Evolutionary conservation across 2,113 vertebrate genomes (phyloP).

Genomic region (Cygnus atratus): DNA sequence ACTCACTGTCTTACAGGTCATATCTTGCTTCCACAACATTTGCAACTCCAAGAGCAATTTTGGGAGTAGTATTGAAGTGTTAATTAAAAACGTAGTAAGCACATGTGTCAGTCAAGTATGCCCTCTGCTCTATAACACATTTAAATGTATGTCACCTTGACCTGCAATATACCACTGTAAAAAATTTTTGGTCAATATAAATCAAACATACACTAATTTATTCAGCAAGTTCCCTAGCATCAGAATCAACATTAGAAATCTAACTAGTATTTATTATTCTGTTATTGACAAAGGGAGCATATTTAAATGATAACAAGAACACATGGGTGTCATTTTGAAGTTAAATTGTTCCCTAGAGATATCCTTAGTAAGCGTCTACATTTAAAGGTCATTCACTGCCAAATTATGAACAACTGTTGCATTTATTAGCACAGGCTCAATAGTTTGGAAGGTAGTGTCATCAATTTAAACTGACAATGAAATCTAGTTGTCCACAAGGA

Average conservation of each 20-base stretch:
- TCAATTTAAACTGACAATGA: constrained; percentile 77
- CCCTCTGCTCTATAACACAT: constrained; percentile 71
- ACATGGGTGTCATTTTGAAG: constrained; percentile 79
- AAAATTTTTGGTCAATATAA: constrained; percentile 80
- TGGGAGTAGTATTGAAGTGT: constrained; percentile 51
- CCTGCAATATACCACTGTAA: constrained; percentile 75
- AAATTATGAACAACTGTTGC: constrained; percentile 84
- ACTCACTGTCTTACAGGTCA: neutral
- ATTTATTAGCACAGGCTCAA: constrained; percentile 80
- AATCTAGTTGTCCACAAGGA: constrained; percentile 62
- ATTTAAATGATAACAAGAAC: constrained; percentile 84
- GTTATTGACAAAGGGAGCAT: constrained; percentile 81
- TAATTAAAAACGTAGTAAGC: constrained; percentile 78
- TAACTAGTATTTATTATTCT: constrained; percentile 83
- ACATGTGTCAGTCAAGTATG: constrained; percentile 73
- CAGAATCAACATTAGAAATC: constrained; percentile 86
- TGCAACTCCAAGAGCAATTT: constrained; percentile 47
- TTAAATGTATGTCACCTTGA: constrained; percentile 81
- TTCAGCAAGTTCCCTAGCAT: constrained; percentile 73
- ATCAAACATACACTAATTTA: constrained; percentile 81
- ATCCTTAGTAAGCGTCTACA: constrained; percentile 68
- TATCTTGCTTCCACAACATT: constrained; percentile 14
- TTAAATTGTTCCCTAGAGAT: constrained; percentile 80
- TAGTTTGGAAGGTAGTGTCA: constrained; percentile 66
- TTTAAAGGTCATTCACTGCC: constrained; percentile 83